These are phyloP conservation scores for Venustoraphidia nigricollis DNA, from an alignment of 2,888 invertebrate species.

Conservation along the genomic window DNA sequence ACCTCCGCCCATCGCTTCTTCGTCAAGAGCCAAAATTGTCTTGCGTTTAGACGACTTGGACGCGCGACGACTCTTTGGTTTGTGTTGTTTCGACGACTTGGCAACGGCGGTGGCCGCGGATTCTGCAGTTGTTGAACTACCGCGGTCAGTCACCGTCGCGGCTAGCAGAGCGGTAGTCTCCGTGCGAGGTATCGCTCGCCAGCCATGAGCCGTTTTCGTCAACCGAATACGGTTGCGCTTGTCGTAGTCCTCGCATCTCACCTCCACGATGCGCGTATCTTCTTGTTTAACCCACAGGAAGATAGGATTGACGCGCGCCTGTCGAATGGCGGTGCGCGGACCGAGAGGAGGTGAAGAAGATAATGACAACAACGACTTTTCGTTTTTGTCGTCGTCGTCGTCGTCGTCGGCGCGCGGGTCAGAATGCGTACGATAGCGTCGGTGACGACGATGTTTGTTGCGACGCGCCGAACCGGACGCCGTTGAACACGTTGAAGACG, in stretches of 20 bases:
- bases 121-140: conserved; percentile 5
- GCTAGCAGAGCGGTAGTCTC: conserved; percentile 32
- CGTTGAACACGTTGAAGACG: conserved; percentile 29
- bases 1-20: conserved; percentile 19
- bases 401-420: conserved; percentile 10
- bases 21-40: conserved; percentile 23
- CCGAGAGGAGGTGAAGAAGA: conserved; percentile 10
- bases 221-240: conserved; percentile 68
- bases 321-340: conserved; percentile 12
- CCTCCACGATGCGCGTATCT: conserved; percentile 66
- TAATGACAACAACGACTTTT: conserved; percentile 10
- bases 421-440: conserved; percentile 1
- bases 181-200: conserved; percentile 70
- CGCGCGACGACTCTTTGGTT: conserved; percentile 11
- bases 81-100: conserved; percentile 15
- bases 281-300: conserved; percentile 74
- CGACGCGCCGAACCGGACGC: conserved; percentile 25
- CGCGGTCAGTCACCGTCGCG: conserved; percentile 17
- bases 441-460: conserved; percentile 19
- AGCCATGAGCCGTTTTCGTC: conserved; percentile 65
- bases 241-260: conserved; percentile 79
- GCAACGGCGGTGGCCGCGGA: conserved; percentile 9
- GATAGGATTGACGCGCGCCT: conserved; percentile 60
- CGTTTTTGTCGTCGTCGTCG: conserved; percentile 15
- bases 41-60: conserved; percentile 12